These are phyloP conservation scores for Albula goreensis DNA, from an alignment of 2,113 vertebrate genomes.

Conservation along the genomic window DNA sequence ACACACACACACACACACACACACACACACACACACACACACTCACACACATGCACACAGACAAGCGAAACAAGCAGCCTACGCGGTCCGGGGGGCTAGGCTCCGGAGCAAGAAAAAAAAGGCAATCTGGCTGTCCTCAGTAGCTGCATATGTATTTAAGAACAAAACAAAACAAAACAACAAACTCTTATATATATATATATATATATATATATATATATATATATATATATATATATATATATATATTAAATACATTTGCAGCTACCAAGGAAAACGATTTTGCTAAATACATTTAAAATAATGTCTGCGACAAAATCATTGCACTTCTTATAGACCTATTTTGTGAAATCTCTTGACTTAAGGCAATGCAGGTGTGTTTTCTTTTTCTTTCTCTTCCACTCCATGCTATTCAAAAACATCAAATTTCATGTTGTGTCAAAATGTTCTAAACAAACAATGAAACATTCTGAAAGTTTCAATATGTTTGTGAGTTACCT, in stretches of 20 bases:
- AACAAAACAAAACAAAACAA: background rate
- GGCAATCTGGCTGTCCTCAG: constrained; percentile 5
- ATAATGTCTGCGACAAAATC: background rate
- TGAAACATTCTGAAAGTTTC: background rate
- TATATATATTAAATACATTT: background rate
- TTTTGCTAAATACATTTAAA: too few species aligned
- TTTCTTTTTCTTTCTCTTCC: background rate
- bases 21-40: constrained; percentile 28
- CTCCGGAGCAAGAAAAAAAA: constrained; percentile 27
- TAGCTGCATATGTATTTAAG: background rate
- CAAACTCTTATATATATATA: too few species aligned
- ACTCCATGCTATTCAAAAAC: background rate
- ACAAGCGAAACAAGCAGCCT: constrained; percentile 64
- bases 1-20: constrained; percentile 24
- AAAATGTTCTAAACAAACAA: background rate
- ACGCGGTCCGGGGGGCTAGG: constrained; percentile 56
- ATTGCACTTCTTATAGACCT: background rate
- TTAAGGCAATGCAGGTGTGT: background rate
- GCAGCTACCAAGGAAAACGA: too few species aligned
- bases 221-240: too few species aligned
- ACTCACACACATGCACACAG: constrained; percentile 49
- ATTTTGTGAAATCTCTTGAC: background rate
- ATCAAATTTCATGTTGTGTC: background rate
- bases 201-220: background rate
- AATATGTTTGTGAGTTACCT: background rate